Conservation (phyloP, 2,888 invertebrate species). For the Philaethria dido region DNA sequence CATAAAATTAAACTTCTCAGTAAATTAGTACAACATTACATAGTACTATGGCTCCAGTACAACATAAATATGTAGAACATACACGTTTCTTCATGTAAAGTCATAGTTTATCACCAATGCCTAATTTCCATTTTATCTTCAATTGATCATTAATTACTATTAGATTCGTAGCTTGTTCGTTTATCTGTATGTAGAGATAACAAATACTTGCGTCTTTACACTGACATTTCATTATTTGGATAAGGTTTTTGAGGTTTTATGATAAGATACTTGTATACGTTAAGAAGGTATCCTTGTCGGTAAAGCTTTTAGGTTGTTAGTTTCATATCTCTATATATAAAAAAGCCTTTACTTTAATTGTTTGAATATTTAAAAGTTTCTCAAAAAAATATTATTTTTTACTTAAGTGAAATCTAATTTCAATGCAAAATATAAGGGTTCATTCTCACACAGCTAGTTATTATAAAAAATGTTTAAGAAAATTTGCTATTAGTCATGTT, state of each 20-base stretch:
- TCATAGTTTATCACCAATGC: not conserved
- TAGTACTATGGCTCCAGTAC: not conserved
- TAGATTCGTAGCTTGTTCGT: not conserved
- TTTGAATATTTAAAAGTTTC: not conserved
- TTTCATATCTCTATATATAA: no score
- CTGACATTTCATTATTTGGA: not conserved
- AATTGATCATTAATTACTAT: not conserved
- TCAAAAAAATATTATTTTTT: not conserved
- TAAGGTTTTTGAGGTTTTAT: constrained; percentile 1
- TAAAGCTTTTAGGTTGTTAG: not conserved
- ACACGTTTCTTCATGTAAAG: constrained; percentile 1
- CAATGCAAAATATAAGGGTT: no score
- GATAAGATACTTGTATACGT: not conserved
- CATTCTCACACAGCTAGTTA: no score
- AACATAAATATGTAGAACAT: constrained; percentile 3
- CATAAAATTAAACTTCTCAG: not conserved
- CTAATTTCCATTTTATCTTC: constrained; percentile 13
- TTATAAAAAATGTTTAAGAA: no score
- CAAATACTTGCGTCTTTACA: not conserved
- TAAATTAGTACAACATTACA: no score
- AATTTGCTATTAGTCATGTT: no score
- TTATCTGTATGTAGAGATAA: constrained; percentile 13
- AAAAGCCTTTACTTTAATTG: not conserved
- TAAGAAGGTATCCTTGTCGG: not conserved
- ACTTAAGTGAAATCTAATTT: not conserved